Conservation (phyloP, 2,113 vertebrate genomes). For the Microcebus lehilahytsara region DNA sequence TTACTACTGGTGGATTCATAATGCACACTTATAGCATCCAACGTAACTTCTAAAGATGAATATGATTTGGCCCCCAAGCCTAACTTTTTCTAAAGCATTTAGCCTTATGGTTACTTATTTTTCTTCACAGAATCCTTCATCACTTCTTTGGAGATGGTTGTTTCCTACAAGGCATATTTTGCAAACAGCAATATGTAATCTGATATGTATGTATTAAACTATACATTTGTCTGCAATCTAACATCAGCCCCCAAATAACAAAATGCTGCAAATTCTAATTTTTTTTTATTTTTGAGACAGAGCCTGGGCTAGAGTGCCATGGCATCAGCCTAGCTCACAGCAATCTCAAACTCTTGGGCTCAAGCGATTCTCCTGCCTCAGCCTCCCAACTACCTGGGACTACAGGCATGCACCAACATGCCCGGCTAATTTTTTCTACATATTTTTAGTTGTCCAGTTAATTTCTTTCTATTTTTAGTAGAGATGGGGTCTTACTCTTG, state of each 20-base stretch:
- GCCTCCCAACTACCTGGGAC: too few species aligned
- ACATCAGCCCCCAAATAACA: background rate
- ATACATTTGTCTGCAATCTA: background rate
- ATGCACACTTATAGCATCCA: background rate
- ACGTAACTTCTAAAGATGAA: background rate
- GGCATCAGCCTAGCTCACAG: too few species aligned
- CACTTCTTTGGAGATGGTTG: background rate
- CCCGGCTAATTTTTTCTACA: too few species aligned
- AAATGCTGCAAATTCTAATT: background rate
- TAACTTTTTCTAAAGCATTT: background rate
- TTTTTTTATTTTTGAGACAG: too few species aligned
- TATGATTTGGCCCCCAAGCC: background rate
- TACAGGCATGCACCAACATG: too few species aligned
- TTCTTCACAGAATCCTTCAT: background rate
- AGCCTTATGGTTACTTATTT: background rate
- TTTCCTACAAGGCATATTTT: constrained; percentile 16
- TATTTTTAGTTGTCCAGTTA: too few species aligned
- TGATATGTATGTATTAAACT: background rate
- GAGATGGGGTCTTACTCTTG: too few species aligned
- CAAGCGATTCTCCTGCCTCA: too few species aligned
- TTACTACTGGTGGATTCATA: background rate
- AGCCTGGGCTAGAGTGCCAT: too few species aligned
- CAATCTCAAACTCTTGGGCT: too few species aligned
- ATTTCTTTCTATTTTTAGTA: too few species aligned
- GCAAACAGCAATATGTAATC: background rate